These are phyloP conservation scores for Acomys russatus DNA, from an alignment of 2,797 vertebrate genomes.

Conservation along the genomic window DNA sequence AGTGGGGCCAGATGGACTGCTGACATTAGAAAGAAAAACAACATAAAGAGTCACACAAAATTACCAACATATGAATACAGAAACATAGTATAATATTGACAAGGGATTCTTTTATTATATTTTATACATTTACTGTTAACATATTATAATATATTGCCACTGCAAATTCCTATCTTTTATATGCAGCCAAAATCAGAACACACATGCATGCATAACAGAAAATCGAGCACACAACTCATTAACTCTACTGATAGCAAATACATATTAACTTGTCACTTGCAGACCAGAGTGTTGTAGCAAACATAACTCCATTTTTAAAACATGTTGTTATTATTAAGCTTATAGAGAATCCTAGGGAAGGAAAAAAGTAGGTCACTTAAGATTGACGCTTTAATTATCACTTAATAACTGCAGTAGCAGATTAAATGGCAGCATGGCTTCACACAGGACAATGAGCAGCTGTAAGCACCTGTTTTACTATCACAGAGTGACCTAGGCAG, in stretches of 20 bases:
- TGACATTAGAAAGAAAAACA: background rate
- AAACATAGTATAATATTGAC: background rate
- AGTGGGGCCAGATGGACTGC: background rate
- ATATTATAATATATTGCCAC: background rate
- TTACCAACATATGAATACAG: background rate
- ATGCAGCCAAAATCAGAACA: background rate
- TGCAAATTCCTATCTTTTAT: background rate
- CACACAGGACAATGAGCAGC: slow-evolving; percentile 44
- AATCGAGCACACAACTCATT: background rate
- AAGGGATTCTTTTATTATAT: background rate
- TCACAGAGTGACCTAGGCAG: slow-evolving; percentile 44
- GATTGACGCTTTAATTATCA: slow-evolving; percentile 63
- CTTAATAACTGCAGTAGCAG: slow-evolving; percentile 43
- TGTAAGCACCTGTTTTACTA: slow-evolving; percentile 52
- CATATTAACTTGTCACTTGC: background rate
- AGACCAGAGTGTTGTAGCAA: background rate
- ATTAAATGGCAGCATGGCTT: background rate
- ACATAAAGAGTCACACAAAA: background rate
- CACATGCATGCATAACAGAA: background rate
- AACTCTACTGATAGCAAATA: background rate
- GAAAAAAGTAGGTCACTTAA: slow-evolving; percentile 21
- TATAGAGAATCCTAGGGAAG: background rate
- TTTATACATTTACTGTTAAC: background rate
- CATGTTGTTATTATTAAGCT: background rate
- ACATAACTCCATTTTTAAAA: slow-evolving; percentile 55